These are phyloP conservation scores for Pogoniulus pusillus DNA, from an alignment of 2,797 vertebrate genomes.

Conservation along the genomic window DNA sequence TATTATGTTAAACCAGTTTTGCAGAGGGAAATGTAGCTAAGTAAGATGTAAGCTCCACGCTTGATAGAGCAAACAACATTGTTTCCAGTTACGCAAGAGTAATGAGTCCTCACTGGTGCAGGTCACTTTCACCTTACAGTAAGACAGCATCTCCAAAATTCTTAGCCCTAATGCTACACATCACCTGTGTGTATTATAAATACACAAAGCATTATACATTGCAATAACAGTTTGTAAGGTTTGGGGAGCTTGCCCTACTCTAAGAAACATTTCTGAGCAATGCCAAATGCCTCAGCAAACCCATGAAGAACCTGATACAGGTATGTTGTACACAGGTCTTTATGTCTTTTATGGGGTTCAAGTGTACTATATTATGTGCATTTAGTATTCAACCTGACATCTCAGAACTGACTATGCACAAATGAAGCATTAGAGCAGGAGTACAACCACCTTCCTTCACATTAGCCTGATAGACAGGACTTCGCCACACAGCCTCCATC, in stretches of 20 bases:
- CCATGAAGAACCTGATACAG: neutral
- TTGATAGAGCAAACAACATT: neutral
- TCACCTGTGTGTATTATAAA: neutral
- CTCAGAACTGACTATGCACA: neutral
- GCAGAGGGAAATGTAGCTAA: neutral
- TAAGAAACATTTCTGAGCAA: neutral
- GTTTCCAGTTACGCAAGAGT: neutral
- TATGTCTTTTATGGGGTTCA: neutral
- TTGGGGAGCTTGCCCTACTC: accelerated
- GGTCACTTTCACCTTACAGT: neutral
- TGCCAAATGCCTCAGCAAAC: neutral
- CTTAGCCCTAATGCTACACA: neutral
- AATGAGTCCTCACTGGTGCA: neutral
- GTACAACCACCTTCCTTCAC: neutral
- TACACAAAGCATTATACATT: neutral
- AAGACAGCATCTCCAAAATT: neutral
- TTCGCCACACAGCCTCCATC: neutral
- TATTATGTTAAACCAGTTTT: neutral
- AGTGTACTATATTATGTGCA: neutral
- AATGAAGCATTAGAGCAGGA: neutral
- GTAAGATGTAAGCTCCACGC: neutral
- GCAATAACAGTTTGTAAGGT: neutral
- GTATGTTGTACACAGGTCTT: accelerated
- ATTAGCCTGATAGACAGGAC: neutral
- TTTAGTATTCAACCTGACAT: neutral